Base-by-base conservation (phyloP, 1,140 invertebrate species). In the Thalassaphorura encarpata region DNA sequence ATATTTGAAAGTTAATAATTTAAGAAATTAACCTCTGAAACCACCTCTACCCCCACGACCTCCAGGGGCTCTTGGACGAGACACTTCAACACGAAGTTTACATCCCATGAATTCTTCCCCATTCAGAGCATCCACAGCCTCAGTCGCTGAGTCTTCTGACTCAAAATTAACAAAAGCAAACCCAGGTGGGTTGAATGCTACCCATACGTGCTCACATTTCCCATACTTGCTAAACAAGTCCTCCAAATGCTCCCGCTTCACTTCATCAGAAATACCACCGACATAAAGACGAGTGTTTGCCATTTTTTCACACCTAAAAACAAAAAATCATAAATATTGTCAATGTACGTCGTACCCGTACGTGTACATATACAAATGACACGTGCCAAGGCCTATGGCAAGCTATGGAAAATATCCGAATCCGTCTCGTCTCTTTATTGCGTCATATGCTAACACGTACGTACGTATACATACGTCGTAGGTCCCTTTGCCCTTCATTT, bases 101-200 rank as follows among this genome's bases (percentile, higher is more conserved):
- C 83, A 83, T 58, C 86, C 86, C 56, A 64, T 67, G 43, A 69
- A 61, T 2, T 64, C 59, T 58, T 82, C 81, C 56, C 92, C 92
- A 74, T 97, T 94, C 68, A 97, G 78, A 64, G 81, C 86, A 71
- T 84, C 84, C 70, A 89, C 91, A 31, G 93, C 91, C 71, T 92
- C 83, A 71, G 94, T 88, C 27, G 94, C 94, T 76, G 97, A 92
- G 68, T 89, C 83, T 67, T 83, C 79, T 72, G 93, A 92, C 73
- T 93, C 87, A 78, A 96, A 99, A 75, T 98, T 94, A 68, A 99
- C 88, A 78, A 99, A 99, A 49, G 95, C 96, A 78, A 99, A 99
- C 63, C 93, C 92, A 66, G 83, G 89, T 62, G 89, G 92, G 72
- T 94, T 94, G 69, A 91, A 83, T 29, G 90, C 91, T 56, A 95